Evolutionary conservation across 2,797 vertebrate genomes (phyloP).

Genomic region (Darevskia mixta): DNA sequence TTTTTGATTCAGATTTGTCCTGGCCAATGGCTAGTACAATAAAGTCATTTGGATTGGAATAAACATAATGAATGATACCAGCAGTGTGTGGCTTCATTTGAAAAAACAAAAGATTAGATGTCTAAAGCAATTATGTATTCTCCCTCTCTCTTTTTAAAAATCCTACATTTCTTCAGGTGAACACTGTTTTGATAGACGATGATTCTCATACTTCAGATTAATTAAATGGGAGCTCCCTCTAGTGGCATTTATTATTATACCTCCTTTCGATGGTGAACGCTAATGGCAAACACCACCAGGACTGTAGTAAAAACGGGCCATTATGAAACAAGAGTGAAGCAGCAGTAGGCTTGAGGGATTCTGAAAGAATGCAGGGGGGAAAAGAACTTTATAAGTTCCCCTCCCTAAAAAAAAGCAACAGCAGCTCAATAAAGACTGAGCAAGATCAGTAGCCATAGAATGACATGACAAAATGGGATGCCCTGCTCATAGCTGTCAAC

Average conservation of each 20-base stretch:
- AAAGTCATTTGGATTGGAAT: too few species aligned
- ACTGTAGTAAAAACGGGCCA: not conserved
- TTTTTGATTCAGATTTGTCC: too few species aligned
- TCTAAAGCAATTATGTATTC: not conserved
- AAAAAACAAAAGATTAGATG: not conserved
- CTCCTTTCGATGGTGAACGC: not conserved
- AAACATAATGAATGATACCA: not conserved
- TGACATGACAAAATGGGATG: not conserved
- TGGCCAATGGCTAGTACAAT: too few species aligned
- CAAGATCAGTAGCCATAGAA: not conserved
- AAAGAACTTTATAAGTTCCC: not conserved
- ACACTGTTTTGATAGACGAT: not conserved
- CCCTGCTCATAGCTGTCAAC: too few species aligned
- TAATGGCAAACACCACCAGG: not conserved
- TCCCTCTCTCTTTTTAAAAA: too few species aligned
- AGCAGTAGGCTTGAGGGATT: not conserved
- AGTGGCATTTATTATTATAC: slow-evolving; percentile 10
- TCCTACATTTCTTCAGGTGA: not conserved
- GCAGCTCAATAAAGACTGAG: not conserved
- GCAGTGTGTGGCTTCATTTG: not conserved
- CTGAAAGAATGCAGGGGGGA: not conserved
- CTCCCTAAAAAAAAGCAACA: not conserved
- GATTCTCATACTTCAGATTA: not conserved
- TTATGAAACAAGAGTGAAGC: not conserved
- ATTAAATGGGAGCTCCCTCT: slow-evolving; percentile 44